Evolutionary conservation across 2,113 vertebrate species (phyloP).

Genomic region (Mus spicilegus): DNA sequence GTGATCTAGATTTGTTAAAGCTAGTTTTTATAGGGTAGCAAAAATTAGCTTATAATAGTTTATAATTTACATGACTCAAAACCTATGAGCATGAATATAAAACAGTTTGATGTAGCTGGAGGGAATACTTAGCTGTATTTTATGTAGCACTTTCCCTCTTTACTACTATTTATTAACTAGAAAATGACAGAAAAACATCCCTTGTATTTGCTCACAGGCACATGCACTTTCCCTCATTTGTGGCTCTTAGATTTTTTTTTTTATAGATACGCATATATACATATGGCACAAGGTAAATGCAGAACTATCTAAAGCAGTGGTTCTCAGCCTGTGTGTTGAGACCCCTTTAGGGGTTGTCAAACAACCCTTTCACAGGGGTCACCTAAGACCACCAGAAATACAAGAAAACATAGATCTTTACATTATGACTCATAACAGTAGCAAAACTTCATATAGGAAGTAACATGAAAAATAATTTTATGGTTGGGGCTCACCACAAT

Average conservation of each 20-base stretch:
- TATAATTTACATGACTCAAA: background rate
- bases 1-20: constrained; percentile 55
- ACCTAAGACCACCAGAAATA: background rate
- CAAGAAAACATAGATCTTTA: background rate
- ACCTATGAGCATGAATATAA: background rate
- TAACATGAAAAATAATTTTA: background rate
- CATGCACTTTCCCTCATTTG: background rate
- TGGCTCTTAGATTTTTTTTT: background rate
- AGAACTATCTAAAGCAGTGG: background rate
- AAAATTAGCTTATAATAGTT: constrained; percentile 14
- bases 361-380: background rate
- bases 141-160: background rate
- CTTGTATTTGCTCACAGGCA: background rate
- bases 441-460: background rate
- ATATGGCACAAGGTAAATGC: background rate
- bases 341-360: background rate
- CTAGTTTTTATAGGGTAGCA: background rate
- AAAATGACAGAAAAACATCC: constrained; percentile 55
- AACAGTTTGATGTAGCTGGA: background rate
- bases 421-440: background rate
- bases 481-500: background rate
- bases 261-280: background rate
- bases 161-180: constrained; percentile 25
- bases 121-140: constrained; percentile 52
- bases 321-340: background rate